Evolutionary conservation across 2,797 vertebrate genomes (phyloP), one percentile per base, ranked within the genome.

Genomic region (Takifugu rubripes): DNA sequence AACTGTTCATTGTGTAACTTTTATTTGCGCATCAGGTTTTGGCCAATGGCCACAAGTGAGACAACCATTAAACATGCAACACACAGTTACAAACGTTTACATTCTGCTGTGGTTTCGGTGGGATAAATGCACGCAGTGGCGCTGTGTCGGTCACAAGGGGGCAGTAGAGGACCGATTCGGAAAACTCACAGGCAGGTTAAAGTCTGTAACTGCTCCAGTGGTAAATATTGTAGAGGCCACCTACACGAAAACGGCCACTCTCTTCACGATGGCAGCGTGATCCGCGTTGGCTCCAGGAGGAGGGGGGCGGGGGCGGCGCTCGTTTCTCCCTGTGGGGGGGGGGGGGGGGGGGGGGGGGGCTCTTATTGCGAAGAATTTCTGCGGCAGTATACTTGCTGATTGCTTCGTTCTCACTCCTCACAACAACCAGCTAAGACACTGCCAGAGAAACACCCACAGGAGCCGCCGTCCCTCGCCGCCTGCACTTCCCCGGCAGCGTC

Each of bases 391-490:
- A 95, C 95, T 98, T 97, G 97, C 97, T 99, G 97, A 99, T 98
- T 99, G 97, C 97, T 98, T 97, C 93, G 93, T 95, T 87, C 82
- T 91, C 88, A 92, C 88, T 92, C 90, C 88, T 94, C 93, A 97
- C 95, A 98, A 99, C 97, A 99, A 99, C 97, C 97, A 99, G 97
- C 97, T 99, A 99, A 99, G 97, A 99, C 97, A 99, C 97, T 99
- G 97, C 97, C 97, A 99, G 89, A 99, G 97, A 98, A 99, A 93
- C 94, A 95, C 96, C 91, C 96, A 97, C 97, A 95, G 92, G 85
- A 81, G 90, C 90, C 91, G 68, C 62, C 10, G 48, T 24, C 59
- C 42, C 11, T 36, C 52, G 6, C 59, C 47, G 64, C 63, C 54
- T 40, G 36, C 58, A 40, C 33, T 15, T 8, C 6, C 56, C 10